Base-by-base conservation (phyloP, 2,888 invertebrate species). In the Marasmarcha lunaedactyla region DNA sequence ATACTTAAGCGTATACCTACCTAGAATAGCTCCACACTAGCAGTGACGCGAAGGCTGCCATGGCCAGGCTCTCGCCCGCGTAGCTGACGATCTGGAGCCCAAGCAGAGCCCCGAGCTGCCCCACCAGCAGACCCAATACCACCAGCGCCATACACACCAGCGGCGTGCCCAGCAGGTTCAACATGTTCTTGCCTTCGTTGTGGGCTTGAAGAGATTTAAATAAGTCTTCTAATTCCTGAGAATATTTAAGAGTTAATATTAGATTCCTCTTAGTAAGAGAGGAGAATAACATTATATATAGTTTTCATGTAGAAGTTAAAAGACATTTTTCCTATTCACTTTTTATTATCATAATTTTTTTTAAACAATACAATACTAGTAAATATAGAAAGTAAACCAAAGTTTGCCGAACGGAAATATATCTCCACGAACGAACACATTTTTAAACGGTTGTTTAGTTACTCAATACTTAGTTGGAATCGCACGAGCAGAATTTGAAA, bases 131-230 rank as follows among this genome's bases (percentile, higher is more conserved):
- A 69, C 91, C 91, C 42, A 90, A 76, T 49, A 95, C 87, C 51
- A 95, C 91, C 52, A 96, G 77, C 15, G 89, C 89, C 58, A 93
- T 91, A 67, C 96, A 91, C 40, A 95, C 95, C 14, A 93, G 92
- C 10, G 98, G 97, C 20, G 98, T 98, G 57, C 95, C 88, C 37
- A 95, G 94, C 46, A 97, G 93, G 67, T 94, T 94, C 78, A 97
- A 95, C 46, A 98, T 90, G 74, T 98, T 98, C 87, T 99, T 99
- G 63, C 94, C 92, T 63, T 98, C 97, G 77, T 99, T 99, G 85
- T 96, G 94, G 41, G 92, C 89, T 60, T 89, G 89, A 63, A 95
- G 95, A 63, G 92, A 93, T 15, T 79, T 79, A 70, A 88, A 97
- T 33, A 90, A 81, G 30, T 95, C 94, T 42, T 93, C 92, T 48